A percentile compares a stretch with the other conserved stretches of the same genome.
These are phyloP conservation scores for Cephus sareptanus DNA, from an alignment of 2,888 invertebrate genomes.

Conservation along the genomic window DNA sequence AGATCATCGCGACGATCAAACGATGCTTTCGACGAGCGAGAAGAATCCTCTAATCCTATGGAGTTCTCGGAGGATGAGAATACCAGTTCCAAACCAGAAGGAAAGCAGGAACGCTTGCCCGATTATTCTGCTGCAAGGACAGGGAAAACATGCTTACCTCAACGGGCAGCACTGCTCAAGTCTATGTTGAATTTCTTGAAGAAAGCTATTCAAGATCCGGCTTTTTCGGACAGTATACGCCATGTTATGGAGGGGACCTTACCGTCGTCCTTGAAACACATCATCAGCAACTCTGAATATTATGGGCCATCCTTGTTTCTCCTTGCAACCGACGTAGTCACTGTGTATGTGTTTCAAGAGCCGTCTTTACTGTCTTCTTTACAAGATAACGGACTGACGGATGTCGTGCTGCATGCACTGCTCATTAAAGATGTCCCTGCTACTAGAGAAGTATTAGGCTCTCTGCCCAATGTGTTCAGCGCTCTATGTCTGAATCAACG, in stretches of 20 bases:
- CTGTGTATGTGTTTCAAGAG: conserved; percentile 86
- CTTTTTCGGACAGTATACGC: conserved; percentile 83
- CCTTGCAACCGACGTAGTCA: conserved; percentile 85
- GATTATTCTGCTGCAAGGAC: conserved; percentile 64
- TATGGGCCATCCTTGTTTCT: conserved; percentile 88
- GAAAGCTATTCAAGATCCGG: conserved; percentile 84
- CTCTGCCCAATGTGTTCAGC: conserved; percentile 87
- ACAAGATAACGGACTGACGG: conserved; percentile 88
- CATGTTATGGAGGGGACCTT: conserved; percentile 89
- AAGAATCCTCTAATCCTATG: conserved; percentile 60
- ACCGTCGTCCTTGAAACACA: conserved; percentile 81
- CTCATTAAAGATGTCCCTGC: conserved; percentile 85
- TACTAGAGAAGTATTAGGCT: conserved; percentile 81
- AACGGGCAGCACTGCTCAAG: conserved; percentile 85
- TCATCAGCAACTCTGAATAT: conserved; percentile 90
- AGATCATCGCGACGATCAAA: conserved; percentile 38
- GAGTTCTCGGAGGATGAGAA: conserved; percentile 62
- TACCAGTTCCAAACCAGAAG: conserved; percentile 47
- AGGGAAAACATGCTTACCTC: conserved; percentile 78
- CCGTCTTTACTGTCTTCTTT: conserved; percentile 84
- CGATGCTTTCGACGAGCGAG: conserved; percentile 49
- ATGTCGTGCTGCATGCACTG: conserved; percentile 85
- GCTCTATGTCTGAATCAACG: conserved; percentile 86
- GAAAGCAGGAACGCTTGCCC: conserved; percentile 48
- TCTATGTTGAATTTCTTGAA: conserved; percentile 91